A percentile compares a stretch with the other conserved stretches of the same genome.
Conservation (phyloP, 2,888 invertebrate genomes). For the Ferdinandea cuprea region DNA sequence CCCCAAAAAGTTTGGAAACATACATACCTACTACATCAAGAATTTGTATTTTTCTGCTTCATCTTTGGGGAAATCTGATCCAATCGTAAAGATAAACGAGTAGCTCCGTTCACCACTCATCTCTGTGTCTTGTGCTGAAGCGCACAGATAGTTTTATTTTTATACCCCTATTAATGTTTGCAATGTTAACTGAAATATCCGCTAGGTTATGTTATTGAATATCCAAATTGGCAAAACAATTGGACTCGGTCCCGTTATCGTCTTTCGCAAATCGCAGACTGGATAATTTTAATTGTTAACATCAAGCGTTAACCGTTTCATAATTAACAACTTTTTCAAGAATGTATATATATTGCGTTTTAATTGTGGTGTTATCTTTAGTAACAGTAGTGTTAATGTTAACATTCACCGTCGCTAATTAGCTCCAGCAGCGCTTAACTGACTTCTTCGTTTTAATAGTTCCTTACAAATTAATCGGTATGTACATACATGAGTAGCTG, state of each 20-base stretch:
- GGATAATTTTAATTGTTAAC: neutral
- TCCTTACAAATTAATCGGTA: constrained; percentile 1
- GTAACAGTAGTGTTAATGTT: constrained; percentile 1
- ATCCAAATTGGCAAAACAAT: constrained; percentile 26
- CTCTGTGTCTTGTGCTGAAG: neutral
- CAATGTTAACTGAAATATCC: constrained; percentile 19
- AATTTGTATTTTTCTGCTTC: no score
- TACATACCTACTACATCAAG: neutral
- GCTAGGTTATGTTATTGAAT: constrained; percentile 27
- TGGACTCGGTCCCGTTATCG: neutral
- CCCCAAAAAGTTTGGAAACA: constrained; percentile 32
- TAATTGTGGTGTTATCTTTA: constrained; percentile 19
- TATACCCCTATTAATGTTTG: constrained; percentile 18
- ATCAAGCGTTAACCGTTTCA: constrained; percentile 4
- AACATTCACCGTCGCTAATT: constrained; percentile 5
- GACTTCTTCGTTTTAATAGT: neutral
- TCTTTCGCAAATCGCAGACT: constrained; percentile 11
- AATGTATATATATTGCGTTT: constrained; percentile 10
- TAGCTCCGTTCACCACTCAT: neutral
- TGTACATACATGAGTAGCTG: no score
- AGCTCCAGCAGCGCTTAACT: constrained; percentile 6
- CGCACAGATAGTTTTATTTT: constrained; percentile 18
- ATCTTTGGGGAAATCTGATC: constrained; percentile 46
- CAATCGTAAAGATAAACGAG: constrained; percentile 34
- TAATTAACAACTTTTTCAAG: constrained; percentile 21